Conservation (phyloP, 2,797 vertebrate genomes). For the Sebastes taczanowskii region DNA sequence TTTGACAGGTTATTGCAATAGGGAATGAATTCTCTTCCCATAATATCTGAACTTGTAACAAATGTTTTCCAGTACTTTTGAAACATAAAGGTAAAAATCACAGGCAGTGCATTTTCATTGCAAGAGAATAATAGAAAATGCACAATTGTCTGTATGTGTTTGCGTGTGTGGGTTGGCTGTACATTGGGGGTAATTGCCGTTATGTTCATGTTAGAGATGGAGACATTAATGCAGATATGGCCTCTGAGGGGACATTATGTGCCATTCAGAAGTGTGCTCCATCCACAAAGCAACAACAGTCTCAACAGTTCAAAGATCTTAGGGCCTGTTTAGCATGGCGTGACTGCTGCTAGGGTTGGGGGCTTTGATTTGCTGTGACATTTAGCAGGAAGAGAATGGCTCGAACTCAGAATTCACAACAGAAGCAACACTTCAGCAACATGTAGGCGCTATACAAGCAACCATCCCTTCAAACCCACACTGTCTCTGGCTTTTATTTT, state of each 20-base stretch:
- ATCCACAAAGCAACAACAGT: background rate
- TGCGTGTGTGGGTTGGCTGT: background rate
- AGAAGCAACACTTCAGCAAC: slow-evolving; percentile 26
- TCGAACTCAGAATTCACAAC: slow-evolving; percentile 34
- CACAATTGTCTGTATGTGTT: background rate
- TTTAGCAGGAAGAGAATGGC: slow-evolving; percentile 27
- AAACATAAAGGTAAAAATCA: no score
- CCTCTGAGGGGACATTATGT: slow-evolving; percentile 29
- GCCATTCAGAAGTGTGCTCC: slow-evolving; percentile 29
- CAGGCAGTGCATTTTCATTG: no score
- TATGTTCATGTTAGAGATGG: slow-evolving; percentile 6
- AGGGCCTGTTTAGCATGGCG: background rate
- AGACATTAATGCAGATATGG: slow-evolving; percentile 19
- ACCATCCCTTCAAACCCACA: background rate
- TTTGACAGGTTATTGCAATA: background rate
- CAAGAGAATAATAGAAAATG: no score
- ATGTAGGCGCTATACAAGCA: background rate
- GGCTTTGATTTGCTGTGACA: slow-evolving; percentile 17
- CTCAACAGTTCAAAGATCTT: slow-evolving; percentile 3
- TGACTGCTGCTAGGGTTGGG: background rate
- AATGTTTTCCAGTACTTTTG: no score
- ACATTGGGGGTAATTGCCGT: background rate
- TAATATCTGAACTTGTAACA: no score
- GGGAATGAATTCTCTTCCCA: background rate
- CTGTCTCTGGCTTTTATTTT: background rate